phyloP scores from a whole-genome alignment of 2,888 invertebrate species.

The Trileptium ribeirensis region DNA sequence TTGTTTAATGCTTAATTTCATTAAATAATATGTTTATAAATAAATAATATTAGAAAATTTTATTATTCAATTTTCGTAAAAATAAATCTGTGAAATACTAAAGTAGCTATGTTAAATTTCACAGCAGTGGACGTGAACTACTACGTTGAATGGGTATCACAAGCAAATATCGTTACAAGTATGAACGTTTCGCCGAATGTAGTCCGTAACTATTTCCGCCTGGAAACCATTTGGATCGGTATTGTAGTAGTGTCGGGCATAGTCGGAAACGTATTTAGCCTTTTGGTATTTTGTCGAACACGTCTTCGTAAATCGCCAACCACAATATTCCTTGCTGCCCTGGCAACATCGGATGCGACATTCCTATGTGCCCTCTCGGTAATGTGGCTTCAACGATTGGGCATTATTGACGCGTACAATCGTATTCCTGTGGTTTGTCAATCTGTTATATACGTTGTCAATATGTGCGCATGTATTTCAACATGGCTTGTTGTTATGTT shows the following conservation, averaged over 20 bases:
- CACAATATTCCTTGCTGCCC: slow-evolving; percentile 9
- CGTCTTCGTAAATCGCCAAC: background rate
- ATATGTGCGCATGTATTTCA: background rate
- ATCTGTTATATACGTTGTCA: slow-evolving; percentile 1
- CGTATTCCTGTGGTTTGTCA: background rate
- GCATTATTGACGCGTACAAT: background rate
- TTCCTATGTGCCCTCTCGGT: background rate
- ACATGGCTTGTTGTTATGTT: slow-evolving; percentile 17
- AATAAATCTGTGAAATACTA: too few relatives aligned
- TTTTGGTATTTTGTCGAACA: slow-evolving; percentile 1
- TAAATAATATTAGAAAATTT: too few relatives aligned
- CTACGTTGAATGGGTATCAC: background rate
- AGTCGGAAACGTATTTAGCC: slow-evolving; percentile 10
- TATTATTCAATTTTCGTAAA: too few relatives aligned
- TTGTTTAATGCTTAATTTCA: too few relatives aligned
- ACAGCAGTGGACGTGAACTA: too few relatives aligned
- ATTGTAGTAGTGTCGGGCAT: background rate
- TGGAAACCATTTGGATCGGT: slow-evolving; percentile 9
- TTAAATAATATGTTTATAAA: too few relatives aligned
- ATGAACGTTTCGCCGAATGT: background rate
- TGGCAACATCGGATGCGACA: background rate
- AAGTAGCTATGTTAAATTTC: too few relatives aligned
- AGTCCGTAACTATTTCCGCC: background rate
- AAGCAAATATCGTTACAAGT: background rate
- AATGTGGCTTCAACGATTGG: background rate